These are phyloP conservation scores for Nomada lathburiana DNA, from an alignment of 2,888 invertebrate species.

Conservation along the genomic window DNA sequence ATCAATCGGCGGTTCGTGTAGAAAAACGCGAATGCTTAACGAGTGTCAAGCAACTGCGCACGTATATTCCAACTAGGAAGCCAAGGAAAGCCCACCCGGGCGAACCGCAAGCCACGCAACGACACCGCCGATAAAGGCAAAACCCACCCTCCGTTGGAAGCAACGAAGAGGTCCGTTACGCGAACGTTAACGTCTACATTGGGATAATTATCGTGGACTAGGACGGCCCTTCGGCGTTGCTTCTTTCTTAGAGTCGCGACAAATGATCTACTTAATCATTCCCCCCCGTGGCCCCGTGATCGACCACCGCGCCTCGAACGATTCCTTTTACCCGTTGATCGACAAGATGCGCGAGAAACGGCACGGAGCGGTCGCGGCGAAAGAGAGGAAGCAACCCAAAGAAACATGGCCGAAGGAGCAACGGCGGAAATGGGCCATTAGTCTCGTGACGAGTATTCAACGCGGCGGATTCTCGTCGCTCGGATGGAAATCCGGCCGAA, in stretches of 20 bases:
- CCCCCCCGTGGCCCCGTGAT: constrained; percentile 8
- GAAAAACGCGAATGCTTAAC: not conserved
- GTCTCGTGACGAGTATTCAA: constrained; percentile 71
- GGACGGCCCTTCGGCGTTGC: constrained; percentile 37
- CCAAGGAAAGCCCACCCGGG: not conserved
- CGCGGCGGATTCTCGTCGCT: constrained; percentile 67
- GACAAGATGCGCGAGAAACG: not conserved
- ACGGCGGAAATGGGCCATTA: constrained; percentile 70
- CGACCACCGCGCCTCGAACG: constrained; percentile 2
- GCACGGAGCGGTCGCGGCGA: constrained; percentile 1
- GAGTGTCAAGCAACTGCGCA: not conserved
- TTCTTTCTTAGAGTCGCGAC: constrained; percentile 38
- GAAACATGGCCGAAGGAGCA: constrained; percentile 61
- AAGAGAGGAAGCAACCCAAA: constrained; percentile 51
- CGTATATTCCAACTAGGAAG: not conserved
- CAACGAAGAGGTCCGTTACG: constrained; percentile 40
- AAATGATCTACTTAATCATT: constrained; percentile 67
- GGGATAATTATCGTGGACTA: constrained; percentile 51
- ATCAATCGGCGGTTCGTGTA: not conserved
- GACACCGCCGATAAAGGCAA: constrained; percentile 22
- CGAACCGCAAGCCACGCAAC: constrained; percentile 17
- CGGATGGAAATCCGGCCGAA: constrained; percentile 67
- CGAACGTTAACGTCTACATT: constrained; percentile 48
- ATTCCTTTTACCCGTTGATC: constrained; percentile 4
- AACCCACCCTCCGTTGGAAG: constrained; percentile 1